Conservation (phyloP, 2,888 invertebrate species). For the Brachyptera risi region DNA sequence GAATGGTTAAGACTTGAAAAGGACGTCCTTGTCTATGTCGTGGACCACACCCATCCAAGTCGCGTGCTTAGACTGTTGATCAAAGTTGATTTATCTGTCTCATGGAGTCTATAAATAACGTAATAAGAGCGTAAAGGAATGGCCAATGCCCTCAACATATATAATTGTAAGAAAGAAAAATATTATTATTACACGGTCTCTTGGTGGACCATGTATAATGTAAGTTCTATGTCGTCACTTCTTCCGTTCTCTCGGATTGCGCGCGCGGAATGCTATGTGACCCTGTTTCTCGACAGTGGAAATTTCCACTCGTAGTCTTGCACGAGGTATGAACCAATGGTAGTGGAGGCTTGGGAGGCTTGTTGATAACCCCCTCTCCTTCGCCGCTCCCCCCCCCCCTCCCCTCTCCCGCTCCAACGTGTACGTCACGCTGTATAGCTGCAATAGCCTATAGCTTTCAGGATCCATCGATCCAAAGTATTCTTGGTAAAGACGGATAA, state of each 20-base stretch:
- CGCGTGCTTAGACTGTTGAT: no score
- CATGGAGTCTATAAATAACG: not conserved
- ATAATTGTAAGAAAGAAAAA: not conserved
- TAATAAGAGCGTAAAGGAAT: not conserved
- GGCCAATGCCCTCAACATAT: constrained; percentile 7
- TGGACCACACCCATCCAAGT: not conserved
- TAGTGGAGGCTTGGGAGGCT: not conserved
- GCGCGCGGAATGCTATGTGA: not conserved
- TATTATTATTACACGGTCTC: not conserved
- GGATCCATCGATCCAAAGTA: no score
- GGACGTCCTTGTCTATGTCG: not conserved
- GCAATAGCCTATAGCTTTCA: no score
- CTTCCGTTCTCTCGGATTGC: not conserved
- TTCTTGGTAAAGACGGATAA: no score
- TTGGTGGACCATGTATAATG: not conserved
- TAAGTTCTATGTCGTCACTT: no score
- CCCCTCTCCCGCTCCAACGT: no score
- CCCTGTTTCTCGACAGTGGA: constrained; percentile 26
- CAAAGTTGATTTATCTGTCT: not conserved
- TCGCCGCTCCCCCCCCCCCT: no score
- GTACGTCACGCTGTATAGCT: no score
- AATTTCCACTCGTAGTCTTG: constrained; percentile 27
- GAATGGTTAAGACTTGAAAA: no score
- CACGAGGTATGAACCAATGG: constrained; percentile 7
- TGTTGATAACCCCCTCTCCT: no score